Evolutionary conservation across 1,140 invertebrate species (phyloP).

Genomic region (Hyphantria cunea): DNA sequence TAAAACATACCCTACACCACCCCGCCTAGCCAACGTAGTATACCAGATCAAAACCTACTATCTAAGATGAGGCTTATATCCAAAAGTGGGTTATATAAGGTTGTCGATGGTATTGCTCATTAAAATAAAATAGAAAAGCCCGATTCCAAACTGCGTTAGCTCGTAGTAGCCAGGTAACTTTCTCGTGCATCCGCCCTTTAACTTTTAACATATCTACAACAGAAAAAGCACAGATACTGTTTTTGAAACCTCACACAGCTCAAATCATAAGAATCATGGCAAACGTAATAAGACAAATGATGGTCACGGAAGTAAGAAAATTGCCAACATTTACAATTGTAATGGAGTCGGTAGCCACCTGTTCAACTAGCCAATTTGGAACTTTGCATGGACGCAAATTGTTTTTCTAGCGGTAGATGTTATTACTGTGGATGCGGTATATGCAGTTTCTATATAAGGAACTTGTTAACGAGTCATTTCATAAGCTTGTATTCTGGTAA

Average conservation of each 20-base stretch:
- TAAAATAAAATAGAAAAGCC: no score
- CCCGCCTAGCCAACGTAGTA: not conserved
- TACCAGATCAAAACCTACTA: not conserved
- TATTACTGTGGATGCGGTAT: conserved; percentile 1
- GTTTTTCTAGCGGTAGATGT: conserved; percentile 40
- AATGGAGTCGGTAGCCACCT: conserved; percentile 55
- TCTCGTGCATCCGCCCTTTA: no score
- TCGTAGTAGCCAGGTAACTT: no score
- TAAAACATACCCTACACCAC: not conserved
- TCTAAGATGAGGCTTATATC: not conserved
- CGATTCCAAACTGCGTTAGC: no score
- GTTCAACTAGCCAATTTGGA: conserved; percentile 55
- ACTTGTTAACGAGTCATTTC: not conserved
- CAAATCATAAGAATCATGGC: conserved; percentile 12
- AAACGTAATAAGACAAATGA: conserved; percentile 39
- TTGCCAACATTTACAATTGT: conserved; percentile 63
- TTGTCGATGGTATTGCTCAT: no score
- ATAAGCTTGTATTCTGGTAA: not conserved
- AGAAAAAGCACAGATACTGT: no score
- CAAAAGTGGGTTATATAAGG: no score
- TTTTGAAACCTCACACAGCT: conserved; percentile 10
- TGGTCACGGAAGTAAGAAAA: conserved; percentile 62
- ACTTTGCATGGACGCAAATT: conserved; percentile 52
- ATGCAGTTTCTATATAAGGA: not conserved
- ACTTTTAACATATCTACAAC: no score